These are phyloP conservation scores for Sturnus vulgaris DNA, from an alignment of 2,113 vertebrate genomes.

Conservation along the genomic window DNA sequence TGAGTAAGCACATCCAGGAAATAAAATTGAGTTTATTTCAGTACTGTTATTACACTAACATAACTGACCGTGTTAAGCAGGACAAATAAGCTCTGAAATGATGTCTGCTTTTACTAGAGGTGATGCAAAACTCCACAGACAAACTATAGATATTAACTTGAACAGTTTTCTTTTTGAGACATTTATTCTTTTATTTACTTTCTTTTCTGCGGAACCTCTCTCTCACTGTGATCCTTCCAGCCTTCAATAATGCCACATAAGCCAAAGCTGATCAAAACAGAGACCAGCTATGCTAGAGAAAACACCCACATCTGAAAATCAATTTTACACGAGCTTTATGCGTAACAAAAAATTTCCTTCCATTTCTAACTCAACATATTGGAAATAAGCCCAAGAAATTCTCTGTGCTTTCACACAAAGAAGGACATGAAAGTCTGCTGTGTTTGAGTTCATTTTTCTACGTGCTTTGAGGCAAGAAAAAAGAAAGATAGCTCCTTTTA, in stretches of 20 bases:
- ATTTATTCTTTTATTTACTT: neutral
- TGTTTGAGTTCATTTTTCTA: neutral
- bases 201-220: neutral
- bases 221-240: neutral
- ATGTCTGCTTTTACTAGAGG: neutral
- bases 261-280: neutral
- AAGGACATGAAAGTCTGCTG: neutral
- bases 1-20: neutral
- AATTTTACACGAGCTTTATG: neutral
- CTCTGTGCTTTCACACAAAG: neutral
- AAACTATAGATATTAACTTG: neutral
- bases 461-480: neutral
- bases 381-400: neutral
- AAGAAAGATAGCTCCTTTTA: neutral
- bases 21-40: constrained; percentile 8
- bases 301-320: neutral
- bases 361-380: neutral
- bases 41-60: neutral
- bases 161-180: neutral
- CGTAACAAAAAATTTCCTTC: neutral
- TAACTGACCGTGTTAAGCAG: neutral
- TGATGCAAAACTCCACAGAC: neutral
- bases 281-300: neutral
- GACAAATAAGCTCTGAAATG: constrained; percentile 13
- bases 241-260: neutral